Evolutionary conservation across 2,797 vertebrate species (phyloP).

Genomic region (Crenuchus spilurus): DNA sequence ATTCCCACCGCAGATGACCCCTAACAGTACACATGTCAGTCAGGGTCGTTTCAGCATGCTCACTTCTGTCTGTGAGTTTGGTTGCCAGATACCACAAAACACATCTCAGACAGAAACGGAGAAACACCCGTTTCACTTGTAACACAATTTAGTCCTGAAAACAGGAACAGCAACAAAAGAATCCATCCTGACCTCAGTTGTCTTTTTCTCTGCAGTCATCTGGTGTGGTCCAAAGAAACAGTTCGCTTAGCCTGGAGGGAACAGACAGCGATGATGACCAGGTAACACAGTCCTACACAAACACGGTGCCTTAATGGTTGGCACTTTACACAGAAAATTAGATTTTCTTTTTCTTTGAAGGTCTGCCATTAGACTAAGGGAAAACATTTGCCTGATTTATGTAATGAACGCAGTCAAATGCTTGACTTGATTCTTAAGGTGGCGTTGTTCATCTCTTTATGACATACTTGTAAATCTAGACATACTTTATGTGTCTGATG

Average conservation of each 20-base stretch:
- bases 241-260: constrained; percentile 82
- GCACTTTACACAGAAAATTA: background rate
- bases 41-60: too few species aligned
- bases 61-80: too few species aligned
- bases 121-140: too few species aligned
- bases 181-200: background rate
- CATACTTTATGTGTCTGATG: background rate
- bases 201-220: constrained; percentile 62
- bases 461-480: background rate
- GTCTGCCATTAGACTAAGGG: background rate
- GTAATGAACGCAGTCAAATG: background rate
- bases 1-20: too few species aligned
- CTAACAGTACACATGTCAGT: too few species aligned
- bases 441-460: background rate
- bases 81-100: too few species aligned
- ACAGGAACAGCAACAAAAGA: background rate
- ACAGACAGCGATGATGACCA: constrained; percentile 84
- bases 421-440: background rate
- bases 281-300: constrained; percentile 65
- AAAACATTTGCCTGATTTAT: background rate
- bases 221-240: constrained; percentile 74
- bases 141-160: too few species aligned
- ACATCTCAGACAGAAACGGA: too few species aligned
- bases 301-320: background rate
- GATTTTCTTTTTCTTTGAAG: background rate